phyloP scores from a whole-genome alignment of 2,113 vertebrate species.

The Puffinus mauretanicus region DNA sequence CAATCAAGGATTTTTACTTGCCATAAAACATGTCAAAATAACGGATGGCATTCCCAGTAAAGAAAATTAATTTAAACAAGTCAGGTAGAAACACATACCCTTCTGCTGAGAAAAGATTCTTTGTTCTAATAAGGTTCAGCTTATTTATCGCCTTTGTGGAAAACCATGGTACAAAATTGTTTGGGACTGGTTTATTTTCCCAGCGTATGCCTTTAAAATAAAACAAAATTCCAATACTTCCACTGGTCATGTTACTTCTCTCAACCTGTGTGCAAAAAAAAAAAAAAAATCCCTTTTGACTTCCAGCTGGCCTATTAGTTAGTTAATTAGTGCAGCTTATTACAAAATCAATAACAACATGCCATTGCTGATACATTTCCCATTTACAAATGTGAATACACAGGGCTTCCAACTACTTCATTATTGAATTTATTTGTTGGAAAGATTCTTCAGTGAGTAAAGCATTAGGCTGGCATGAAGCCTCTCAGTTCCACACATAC shows the following conservation, averaged over 20 bases:
- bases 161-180: not conserved
- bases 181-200: not conserved
- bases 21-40: constrained; percentile 39
- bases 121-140: not conserved
- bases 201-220: not conserved
- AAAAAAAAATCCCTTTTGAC: not conserved
- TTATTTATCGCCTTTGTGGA: constrained; percentile 36
- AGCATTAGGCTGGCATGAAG: not conserved
- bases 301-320: constrained; percentile 22
- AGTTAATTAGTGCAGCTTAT: constrained; percentile 34
- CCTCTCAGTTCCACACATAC: not conserved
- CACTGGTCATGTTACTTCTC: not conserved
- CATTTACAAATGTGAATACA: not conserved
- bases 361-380: not conserved
- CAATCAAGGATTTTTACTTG: constrained; percentile 11
- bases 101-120: constrained; percentile 1
- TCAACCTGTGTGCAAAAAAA: not conserved
- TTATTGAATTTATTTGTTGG: constrained; percentile 29
- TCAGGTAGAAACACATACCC: constrained; percentile 26
- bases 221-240: not conserved
- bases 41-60: constrained; percentile 16
- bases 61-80: constrained; percentile 62
- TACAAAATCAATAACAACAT: constrained; percentile 24
- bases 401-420: not conserved
- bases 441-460: not conserved